These are phyloP conservation scores for Cyprinodon tularosa DNA, from an alignment of 2,113 vertebrate species.

Conservation along the genomic window DNA sequence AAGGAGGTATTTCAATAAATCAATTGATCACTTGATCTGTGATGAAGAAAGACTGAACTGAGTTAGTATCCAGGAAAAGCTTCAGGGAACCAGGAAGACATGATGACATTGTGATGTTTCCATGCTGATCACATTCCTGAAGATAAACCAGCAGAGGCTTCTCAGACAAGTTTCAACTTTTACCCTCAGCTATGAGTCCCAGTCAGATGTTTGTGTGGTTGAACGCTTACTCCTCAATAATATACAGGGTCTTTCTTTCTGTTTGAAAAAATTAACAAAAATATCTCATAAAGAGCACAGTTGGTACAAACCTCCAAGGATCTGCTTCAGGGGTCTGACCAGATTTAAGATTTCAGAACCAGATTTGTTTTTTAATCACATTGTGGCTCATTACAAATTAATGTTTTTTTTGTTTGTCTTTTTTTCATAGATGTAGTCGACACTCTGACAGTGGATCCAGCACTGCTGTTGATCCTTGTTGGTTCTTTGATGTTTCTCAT, in stretches of 20 bases:
- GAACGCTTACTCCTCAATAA: background rate
- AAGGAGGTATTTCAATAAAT: too few relatives aligned
- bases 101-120: background rate
- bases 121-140: slow-evolving; percentile 35
- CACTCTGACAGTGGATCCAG: slow-evolving; percentile 78
- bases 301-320: background rate
- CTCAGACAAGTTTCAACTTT: slow-evolving; percentile 40
- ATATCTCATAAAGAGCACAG: background rate
- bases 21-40: too few relatives aligned
- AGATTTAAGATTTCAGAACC: background rate
- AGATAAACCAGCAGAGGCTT: background rate
- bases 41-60: too few relatives aligned
- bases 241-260: background rate
- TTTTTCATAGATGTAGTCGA: slow-evolving; percentile 77
- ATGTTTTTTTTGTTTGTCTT: slow-evolving; percentile 6
- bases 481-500: slow-evolving; percentile 79
- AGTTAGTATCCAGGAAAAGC: background rate
- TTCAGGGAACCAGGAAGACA: too few relatives aligned
- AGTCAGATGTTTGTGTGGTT: background rate
- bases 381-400: background rate
- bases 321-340: background rate
- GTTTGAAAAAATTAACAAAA: background rate
- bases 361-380: background rate
- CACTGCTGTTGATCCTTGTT: slow-evolving; percentile 77
- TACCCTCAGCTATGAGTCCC: background rate